Evolutionary conservation across 2,888 invertebrate species (phyloP).

Genomic region (Dynastes grantii): DNA sequence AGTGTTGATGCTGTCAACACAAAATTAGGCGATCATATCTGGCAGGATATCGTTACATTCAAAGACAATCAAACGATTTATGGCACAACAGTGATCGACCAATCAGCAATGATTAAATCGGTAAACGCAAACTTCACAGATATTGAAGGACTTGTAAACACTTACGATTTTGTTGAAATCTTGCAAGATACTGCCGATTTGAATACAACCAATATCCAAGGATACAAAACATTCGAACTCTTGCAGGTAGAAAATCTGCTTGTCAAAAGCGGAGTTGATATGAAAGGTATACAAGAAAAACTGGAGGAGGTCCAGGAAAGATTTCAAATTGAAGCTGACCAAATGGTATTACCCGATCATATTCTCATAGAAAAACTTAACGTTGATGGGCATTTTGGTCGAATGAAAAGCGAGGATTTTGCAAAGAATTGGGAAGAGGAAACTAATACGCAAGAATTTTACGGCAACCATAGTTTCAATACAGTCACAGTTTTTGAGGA

Average conservation of each 20-base stretch:
- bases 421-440: conserved; percentile 68
- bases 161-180: conserved; percentile 61
- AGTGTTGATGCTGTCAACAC: conserved; percentile 57
- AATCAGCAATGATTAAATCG: background rate
- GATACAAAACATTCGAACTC: conserved; percentile 62
- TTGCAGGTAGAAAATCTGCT: conserved; percentile 61
- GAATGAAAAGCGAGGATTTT: conserved; percentile 67
- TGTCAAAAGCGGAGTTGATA: conserved; percentile 55
- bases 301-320: conserved; percentile 51
- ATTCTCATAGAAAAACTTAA: conserved; percentile 67
- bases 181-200: conserved; percentile 63
- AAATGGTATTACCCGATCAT: conserved; percentile 54
- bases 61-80: conserved; percentile 56
- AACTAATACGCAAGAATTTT: conserved; percentile 63
- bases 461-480: conserved; percentile 62
- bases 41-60: conserved; percentile 58
- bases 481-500: conserved; percentile 65
- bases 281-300: conserved; percentile 53
- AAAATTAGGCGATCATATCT: conserved; percentile 57
- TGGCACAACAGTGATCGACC: conserved; percentile 57
- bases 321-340: conserved; percentile 47
- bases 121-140: conserved; percentile 33
- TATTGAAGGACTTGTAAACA: conserved; percentile 61
- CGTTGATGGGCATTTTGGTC: conserved; percentile 69
- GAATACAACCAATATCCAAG: conserved; percentile 54